phyloP scores from a whole-genome alignment of 37 sponge, comb jelly and placozoan species.

The Amphimedon queenslandica region DNA sequence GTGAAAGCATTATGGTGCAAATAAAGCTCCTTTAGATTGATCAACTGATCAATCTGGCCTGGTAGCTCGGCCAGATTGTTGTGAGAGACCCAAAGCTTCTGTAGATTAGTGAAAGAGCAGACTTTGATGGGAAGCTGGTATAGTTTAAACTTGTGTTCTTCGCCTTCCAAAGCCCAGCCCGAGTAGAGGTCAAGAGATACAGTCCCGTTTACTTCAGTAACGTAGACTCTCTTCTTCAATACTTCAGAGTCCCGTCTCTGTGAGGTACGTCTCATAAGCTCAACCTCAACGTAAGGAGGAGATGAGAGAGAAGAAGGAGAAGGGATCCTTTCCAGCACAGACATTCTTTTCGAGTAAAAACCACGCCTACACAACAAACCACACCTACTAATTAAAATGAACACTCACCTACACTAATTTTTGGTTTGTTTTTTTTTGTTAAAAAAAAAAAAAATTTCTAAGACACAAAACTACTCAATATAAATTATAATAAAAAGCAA shows the following conservation, averaged over 20 bases:
- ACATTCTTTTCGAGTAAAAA: neutral
- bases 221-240: constrained; percentile 41
- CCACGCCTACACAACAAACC: neutral
- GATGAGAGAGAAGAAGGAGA: too few species aligned
- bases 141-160: constrained; percentile 37
- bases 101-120: constrained; percentile 34
- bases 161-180: constrained; percentile 46
- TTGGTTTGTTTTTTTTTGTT: too few species aligned
- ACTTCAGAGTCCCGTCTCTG: too few species aligned
- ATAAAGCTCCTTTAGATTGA: constrained; percentile 48
- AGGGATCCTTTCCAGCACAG: too few species aligned
- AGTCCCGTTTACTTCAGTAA: constrained; percentile 63
- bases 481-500: too few species aligned
- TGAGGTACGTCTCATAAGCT: too few species aligned
- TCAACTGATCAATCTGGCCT: constrained; percentile 22
- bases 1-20: constrained; percentile 59
- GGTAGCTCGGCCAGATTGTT: constrained; percentile 56
- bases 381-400: neutral
- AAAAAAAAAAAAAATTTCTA: too few species aligned
- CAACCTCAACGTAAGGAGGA: too few species aligned
- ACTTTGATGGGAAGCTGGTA: constrained; percentile 36
- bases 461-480: too few species aligned
- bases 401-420: too few species aligned
- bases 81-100: constrained; percentile 72
- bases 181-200: constrained; percentile 69